Conservation (phyloP, 2,797 vertebrate species). For the Brachymystax lenok region DNA sequence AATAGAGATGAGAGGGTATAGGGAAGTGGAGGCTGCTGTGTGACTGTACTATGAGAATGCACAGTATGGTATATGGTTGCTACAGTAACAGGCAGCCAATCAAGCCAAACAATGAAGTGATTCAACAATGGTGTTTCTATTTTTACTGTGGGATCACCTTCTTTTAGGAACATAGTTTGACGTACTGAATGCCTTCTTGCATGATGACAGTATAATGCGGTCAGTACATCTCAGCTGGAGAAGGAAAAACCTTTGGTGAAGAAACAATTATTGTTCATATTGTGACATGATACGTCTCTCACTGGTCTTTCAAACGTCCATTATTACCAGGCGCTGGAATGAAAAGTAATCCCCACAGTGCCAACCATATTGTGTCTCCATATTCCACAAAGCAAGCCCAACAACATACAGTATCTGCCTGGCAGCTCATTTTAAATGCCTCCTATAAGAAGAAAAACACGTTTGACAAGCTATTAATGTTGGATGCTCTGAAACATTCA, state of each 20-base stretch:
- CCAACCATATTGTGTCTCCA: not conserved
- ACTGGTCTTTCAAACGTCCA: not conserved
- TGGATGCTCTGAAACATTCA: slow-evolving; percentile 8
- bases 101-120: slow-evolving; percentile 36
- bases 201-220: slow-evolving; percentile 9
- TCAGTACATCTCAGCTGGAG: not conserved
- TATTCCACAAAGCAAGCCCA: not conserved
- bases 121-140: slow-evolving; percentile 22
- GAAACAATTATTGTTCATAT: not conserved
- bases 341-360: not conserved
- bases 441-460: not conserved
- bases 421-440: not conserved
- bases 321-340: not conserved
- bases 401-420: not conserved
- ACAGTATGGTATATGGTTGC: not conserved
- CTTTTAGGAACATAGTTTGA: not conserved
- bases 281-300: not conserved
- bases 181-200: not conserved
- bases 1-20: not conserved
- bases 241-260: not conserved
- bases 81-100: slow-evolving; percentile 24
- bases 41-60: not conserved
- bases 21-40: not conserved
- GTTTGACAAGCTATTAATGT: not conserved
- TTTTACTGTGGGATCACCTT: slow-evolving; percentile 14